Base-by-base conservation (phyloP, 2,797 vertebrate genomes). In the Notolepis coatsorum region DNA sequence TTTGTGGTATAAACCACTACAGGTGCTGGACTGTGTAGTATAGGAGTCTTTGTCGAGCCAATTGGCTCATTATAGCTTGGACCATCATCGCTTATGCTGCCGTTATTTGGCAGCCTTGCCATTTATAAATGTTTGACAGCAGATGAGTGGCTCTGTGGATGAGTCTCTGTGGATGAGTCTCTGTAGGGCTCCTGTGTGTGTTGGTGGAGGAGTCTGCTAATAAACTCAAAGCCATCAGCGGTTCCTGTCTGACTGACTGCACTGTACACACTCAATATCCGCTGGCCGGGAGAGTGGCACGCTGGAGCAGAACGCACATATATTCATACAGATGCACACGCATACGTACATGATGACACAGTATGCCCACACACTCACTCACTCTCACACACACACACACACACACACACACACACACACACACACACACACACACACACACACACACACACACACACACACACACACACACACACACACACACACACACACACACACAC, bases 71-170 rank as follows among this genome's bases (percentile, higher is more conserved):
- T 81, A 70, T 48, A 30, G 50, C 49, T 5, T 43, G 38, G 53
- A 63, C 42, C 49, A 64, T 65, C 25, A 20, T 52, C 68, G 67
- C 65, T 55, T 43, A 70, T 38, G 17, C 45, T 39, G 62, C 62
- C 55, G 70, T 74, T 77, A 64, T 77, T 81, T 73, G 61, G 59
- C 59, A 61, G 61, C 71, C 71, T 78, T 84, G 86, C 84, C 82
- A 88, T 91, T 89, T 86, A 84, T 84, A 69, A 85, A 90, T 86
- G 84, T 88, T 89, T 91, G 69, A 85, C 77, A 81, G 78, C 75
- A 84, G 79, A 86, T 80, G 82, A 87, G 65, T 50, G 61, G 73
- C 72, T 71, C 77, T 1, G 49, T 52, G 54, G 82, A n/a, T n/a
- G n/a, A n/a, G n/a, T n/a, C n/a, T n/a, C n/a, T n/a, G n/a, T n/a